Conservation (phyloP, 2,888 invertebrate species). For the Yponomeuta plumbellus region DNA sequence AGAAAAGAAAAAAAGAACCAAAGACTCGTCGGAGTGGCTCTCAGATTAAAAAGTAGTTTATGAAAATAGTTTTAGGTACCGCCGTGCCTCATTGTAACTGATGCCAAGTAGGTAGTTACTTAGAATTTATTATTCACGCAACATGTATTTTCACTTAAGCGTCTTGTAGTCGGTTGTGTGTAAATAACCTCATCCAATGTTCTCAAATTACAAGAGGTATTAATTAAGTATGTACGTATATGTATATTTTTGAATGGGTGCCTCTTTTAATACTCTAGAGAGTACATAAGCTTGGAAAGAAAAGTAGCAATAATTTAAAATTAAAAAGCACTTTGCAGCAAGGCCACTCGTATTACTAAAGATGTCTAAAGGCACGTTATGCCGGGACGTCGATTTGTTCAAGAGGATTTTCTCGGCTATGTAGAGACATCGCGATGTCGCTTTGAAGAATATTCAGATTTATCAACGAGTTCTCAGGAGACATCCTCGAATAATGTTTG, state of each 20-base stretch:
- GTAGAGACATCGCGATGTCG: constrained; percentile 34
- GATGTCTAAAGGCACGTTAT: constrained; percentile 7
- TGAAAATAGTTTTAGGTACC: neutral
- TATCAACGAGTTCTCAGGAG: constrained; percentile 39
- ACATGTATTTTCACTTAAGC: neutral
- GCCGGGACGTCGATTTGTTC: constrained; percentile 28
- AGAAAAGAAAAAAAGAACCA: constrained; percentile 23
- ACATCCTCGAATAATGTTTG: constrained; percentile 38
- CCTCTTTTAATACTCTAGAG: too few species aligned
- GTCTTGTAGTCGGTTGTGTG: neutral
- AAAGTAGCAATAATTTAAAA: neutral
- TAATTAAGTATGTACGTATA: neutral
- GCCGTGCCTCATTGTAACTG: too few species aligned
- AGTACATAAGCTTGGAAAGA: neutral
- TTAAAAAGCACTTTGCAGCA: neutral
- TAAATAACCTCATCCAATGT: neutral
- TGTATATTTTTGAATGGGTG: too few species aligned
- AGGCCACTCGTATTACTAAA: neutral
- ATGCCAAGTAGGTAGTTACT: too few species aligned
- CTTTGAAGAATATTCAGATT: constrained; percentile 45
- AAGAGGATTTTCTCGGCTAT: constrained; percentile 29
- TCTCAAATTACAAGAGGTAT: neutral
- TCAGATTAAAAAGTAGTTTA: neutral
- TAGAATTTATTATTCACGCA: neutral
- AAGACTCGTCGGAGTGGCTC: neutral